Base-by-base conservation (phyloP, 2,888 invertebrate species). In the Parnassius smintheus region DNA sequence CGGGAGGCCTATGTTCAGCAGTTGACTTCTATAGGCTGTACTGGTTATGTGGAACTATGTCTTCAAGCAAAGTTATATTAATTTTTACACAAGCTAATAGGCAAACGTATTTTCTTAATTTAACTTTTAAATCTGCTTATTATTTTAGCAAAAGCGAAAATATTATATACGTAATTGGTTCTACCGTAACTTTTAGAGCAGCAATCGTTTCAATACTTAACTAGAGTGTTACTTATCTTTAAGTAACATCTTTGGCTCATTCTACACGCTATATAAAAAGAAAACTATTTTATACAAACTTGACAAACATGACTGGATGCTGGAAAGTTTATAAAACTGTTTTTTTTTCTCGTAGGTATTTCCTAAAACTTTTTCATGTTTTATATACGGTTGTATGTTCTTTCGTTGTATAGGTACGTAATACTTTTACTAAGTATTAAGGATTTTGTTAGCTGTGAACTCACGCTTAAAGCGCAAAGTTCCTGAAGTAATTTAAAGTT, bases 181-280 rank as follows among this genome's bases (percentile, higher is more conserved):
- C 58, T 62, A 62, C 54, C 57, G 55, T 63, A 63, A 62, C 59
- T 63, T 59, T 63, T 56, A 58, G 58, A 57, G 55, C 59, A 59
- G 59, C 56, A 59, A 55, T 63, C 46, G 59, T 56, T 63, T 59
- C 55, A 63, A 59, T 59, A 45, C 63, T 63, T 52, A 62, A 62
- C 55, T 62, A 61, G 65, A 66, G 55, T 57, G 50, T 59, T 42
- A 42, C 63, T 35, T 59, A 51, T 63, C 68, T 68, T 65, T 64
- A 66, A 4, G 67, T 68, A 69, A 68, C 68, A 66, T 67, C 67
- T 70, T 66, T 68, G 71, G 65, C 66, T 71, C 70, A 70, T 73
- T 72, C 71, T 68, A 61, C 70, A 62, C 71, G 70, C 71, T 69
- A 18, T 18, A 18, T 18, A 18, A 18, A 18, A 18, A 18, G 18